Percentiles rank a stretch among this genome's conserved stretches.
Conservation (phyloP, 2,797 vertebrate genomes). For the Diglossa cyanea region DNA sequence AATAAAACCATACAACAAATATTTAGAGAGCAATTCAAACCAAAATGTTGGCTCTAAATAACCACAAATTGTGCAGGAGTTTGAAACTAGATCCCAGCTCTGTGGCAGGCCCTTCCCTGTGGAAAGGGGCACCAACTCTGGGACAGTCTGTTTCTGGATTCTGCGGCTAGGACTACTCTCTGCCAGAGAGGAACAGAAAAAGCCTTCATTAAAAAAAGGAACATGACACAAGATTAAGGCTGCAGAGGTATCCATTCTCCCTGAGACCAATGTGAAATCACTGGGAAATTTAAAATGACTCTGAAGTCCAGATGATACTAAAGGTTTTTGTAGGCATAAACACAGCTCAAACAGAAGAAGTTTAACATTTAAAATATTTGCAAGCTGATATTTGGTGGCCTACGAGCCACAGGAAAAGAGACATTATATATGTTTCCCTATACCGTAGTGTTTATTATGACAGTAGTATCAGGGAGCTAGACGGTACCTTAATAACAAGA, state of each 20-base stretch:
- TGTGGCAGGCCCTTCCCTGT: background rate
- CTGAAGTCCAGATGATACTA: background rate
- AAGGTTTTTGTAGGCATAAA: background rate
- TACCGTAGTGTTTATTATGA: background rate
- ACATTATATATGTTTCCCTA: background rate
- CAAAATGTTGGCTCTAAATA: constrained; percentile 26
- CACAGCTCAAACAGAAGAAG: background rate
- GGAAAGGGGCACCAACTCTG: background rate
- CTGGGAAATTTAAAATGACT: background rate
- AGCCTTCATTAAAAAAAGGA: background rate
- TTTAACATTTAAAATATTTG: background rate
- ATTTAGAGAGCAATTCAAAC: constrained; percentile 5
- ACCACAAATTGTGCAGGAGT: constrained; percentile 9
- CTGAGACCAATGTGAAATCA: background rate
- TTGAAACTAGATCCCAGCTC: constrained; percentile 27
- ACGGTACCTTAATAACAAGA: background rate
- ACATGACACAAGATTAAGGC: background rate
- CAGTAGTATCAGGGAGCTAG: background rate
- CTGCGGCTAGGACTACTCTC: background rate
- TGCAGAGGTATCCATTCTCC: background rate
- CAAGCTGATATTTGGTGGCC: background rate
- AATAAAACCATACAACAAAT: constrained; percentile 49
- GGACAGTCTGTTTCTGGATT: constrained; percentile 24
- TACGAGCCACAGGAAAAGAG: background rate
- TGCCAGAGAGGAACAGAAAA: background rate